These are phyloP conservation scores for Calidris pygmaea DNA, from an alignment of 2,113 vertebrate species.

Conservation along the genomic window DNA sequence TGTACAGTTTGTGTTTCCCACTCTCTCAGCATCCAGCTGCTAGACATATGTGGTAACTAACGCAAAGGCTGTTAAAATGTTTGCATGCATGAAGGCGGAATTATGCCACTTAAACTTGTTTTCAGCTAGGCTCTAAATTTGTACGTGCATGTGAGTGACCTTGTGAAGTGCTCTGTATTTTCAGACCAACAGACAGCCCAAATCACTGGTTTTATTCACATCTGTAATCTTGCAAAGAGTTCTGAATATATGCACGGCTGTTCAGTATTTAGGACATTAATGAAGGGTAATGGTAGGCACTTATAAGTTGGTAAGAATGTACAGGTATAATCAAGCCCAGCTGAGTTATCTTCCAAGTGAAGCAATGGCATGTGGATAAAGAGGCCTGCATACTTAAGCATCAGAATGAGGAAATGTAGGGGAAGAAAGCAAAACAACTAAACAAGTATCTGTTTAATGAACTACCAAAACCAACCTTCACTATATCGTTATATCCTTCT, in stretches of 20 bases:
- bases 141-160: accelerated
- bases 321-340: neutral
- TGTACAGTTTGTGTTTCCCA: neutral
- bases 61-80: neutral
- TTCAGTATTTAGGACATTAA: neutral
- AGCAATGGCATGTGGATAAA: neutral
- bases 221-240: neutral
- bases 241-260: neutral
- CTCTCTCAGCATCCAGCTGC: constrained; percentile 19
- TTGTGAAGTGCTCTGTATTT: neutral
- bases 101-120: neutral
- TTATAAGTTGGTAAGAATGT: accelerated
- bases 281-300: neutral
- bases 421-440: neutral
- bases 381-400: neutral
- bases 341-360: neutral
- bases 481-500: neutral
- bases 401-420: neutral
- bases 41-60: neutral
- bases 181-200: neutral
- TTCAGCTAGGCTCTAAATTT: neutral
- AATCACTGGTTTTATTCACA: neutral
- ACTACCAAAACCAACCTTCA: neutral
- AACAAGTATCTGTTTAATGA: neutral
- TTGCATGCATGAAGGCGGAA: neutral